phyloP scores from a whole-genome alignment of 2,888 invertebrate species.

The Hydraecia micacea region DNA sequence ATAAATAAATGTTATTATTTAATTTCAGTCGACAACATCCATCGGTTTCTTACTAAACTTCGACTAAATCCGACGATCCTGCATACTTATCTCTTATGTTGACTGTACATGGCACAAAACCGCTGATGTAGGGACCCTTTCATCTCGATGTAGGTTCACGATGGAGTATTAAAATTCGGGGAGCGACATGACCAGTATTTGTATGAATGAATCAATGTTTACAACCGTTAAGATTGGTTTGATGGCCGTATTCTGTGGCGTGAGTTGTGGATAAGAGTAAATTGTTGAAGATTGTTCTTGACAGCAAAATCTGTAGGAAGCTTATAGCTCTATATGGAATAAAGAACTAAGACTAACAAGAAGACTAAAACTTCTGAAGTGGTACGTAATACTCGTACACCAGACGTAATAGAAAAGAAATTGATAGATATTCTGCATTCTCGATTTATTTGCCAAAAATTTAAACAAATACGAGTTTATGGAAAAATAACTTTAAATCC shows the following conservation, averaged over 20 bases:
- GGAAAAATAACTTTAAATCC: too few relatives aligned
- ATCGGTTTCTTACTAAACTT: too few relatives aligned
- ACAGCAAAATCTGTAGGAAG: neutral
- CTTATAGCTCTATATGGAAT: neutral
- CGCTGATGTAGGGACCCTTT: conserved; percentile 13
- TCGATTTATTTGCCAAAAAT: too few relatives aligned
- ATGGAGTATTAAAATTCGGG: conserved; percentile 41
- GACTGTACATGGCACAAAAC: conserved; percentile 3
- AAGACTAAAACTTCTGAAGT: neutral
- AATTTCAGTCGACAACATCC: too few relatives aligned
- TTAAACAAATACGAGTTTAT: too few relatives aligned
- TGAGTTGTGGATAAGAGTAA: neutral
- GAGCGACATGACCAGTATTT: conserved; percentile 58
- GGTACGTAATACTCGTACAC: neutral
- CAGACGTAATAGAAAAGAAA: neutral
- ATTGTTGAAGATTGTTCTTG: neutral
- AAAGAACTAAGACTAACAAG: neutral
- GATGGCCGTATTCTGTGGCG: conserved; percentile 21
- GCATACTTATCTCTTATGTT: too few relatives aligned
- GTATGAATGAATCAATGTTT: conserved; percentile 65
- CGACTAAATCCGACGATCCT: too few relatives aligned
- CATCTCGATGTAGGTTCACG: conserved; percentile 11
- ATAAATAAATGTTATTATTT: too few relatives aligned
- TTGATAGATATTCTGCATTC: neutral
- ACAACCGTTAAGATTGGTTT: conserved; percentile 25